Conservation (phyloP, 2,888 invertebrate genomes). For the Watsonalla cultraria region DNA sequence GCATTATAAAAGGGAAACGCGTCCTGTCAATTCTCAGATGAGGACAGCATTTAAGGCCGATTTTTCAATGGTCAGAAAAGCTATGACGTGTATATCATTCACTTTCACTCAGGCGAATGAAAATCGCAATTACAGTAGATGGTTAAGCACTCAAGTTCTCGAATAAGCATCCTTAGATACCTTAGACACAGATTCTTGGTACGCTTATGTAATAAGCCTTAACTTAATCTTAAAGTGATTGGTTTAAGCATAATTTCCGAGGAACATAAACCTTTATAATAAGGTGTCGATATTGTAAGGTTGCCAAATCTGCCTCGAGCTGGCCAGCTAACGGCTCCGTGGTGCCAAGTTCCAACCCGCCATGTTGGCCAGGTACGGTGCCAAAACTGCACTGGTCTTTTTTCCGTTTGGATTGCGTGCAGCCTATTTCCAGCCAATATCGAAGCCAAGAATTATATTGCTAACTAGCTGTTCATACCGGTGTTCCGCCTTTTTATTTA, state of each 20-base stretch:
- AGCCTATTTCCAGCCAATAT: slow-evolving; percentile 29
- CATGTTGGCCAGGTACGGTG: slow-evolving; percentile 45
- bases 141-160: too few species aligned
- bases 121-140: too few species aligned
- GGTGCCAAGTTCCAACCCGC: slow-evolving; percentile 41
- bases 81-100: too few species aligned
- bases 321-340: slow-evolving; percentile 38
- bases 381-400: slow-evolving; percentile 27
- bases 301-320: slow-evolving; percentile 53
- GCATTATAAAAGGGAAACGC: too few species aligned
- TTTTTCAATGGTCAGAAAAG: too few species aligned
- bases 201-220: slow-evolving; percentile 4
- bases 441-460: slow-evolving; percentile 1
- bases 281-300: slow-evolving; percentile 44
- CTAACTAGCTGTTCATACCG: too few species aligned
- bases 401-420: slow-evolving; percentile 16
- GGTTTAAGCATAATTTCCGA: slow-evolving; percentile 26
- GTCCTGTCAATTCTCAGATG: too few species aligned
- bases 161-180: too few species aligned
- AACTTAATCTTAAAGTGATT: slow-evolving; percentile 10
- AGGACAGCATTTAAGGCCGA: too few species aligned
- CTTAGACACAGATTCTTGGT: too few species aligned
- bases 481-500: too few species aligned
- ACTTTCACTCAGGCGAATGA: too few species aligned
- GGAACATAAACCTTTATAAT: slow-evolving; percentile 40